phyloP scores from a whole-genome alignment of 1,140 invertebrate genomes.

The Glomeris maerens region DNA sequence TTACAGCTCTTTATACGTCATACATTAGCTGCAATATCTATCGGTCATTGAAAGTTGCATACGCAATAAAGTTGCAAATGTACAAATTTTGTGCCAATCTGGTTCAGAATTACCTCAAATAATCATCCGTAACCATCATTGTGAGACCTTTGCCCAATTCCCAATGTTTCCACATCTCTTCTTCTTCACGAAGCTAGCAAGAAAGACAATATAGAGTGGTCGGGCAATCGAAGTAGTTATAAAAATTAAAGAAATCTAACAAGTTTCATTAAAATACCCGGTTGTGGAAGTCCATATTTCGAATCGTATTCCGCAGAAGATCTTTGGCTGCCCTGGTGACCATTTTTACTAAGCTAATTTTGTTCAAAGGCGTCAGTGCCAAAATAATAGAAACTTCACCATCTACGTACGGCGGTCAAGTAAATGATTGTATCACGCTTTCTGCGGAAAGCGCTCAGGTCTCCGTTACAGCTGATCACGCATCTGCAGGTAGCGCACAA shows the following conservation, averaged over 20 bases:
- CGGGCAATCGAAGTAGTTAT: background rate
- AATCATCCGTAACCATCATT: constrained; percentile 21
- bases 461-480: too few relatives aligned
- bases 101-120: constrained; percentile 14
- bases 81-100: constrained; percentile 3
- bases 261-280: constrained; percentile 19
- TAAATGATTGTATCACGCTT: too few relatives aligned
- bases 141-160: constrained; percentile 17
- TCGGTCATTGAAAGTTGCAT: too few relatives aligned
- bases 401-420: too few relatives aligned
- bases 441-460: too few relatives aligned
- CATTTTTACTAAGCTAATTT: too few relatives aligned
- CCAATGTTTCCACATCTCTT: constrained; percentile 29
- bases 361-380: too few relatives aligned
- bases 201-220: too few relatives aligned
- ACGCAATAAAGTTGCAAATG: background rate
- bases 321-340: constrained; percentile 19
- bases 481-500: too few relatives aligned
- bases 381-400: too few relatives aligned
- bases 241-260: background rate
- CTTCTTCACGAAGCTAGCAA: constrained; percentile 27
- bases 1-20: too few relatives aligned
- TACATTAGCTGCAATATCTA: too few relatives aligned
- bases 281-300: constrained; percentile 23
- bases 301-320: constrained; percentile 18